Evolutionary conservation across 2,113 vertebrate species (phyloP).

Genomic region (Zootoca vivipara): DNA sequence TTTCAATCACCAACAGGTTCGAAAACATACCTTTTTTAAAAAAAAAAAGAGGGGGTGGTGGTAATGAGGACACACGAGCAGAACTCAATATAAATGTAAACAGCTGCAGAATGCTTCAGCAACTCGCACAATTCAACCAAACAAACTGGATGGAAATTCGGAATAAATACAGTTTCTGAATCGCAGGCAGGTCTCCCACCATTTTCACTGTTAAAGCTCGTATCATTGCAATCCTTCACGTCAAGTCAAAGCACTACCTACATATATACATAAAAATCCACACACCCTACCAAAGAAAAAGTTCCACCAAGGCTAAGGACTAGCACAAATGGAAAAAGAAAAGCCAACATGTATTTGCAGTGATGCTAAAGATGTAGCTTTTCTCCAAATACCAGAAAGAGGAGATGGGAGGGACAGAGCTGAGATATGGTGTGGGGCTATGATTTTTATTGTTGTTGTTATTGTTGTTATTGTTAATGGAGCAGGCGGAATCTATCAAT

Average conservation of each 20-base stretch:
- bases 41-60: too few species aligned
- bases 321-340: conserved; percentile 31
- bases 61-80: background rate
- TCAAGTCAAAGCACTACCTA: background rate
- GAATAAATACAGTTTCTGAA: conserved; percentile 48
- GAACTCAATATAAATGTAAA: conserved; percentile 13
- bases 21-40: conserved; percentile 17
- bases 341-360: background rate
- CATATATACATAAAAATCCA: conserved; percentile 13
- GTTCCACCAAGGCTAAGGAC: conserved; percentile 49
- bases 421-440: background rate
- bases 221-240: conserved; percentile 23
- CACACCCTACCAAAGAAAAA: conserved; percentile 34
- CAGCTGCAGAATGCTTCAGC: background rate
- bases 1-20: conserved; percentile 33
- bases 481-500: conserved; percentile 28
- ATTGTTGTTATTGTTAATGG: background rate
- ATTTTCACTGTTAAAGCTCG: background rate
- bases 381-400: background rate
- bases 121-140: conserved; percentile 30
- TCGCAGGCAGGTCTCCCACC: conserved; percentile 55
- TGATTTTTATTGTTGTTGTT: too few species aligned
- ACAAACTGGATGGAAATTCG: conserved; percentile 26
- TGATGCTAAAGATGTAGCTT: background rate
- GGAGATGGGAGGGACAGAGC: background rate